Percentiles rank a stretch among this genome's conserved stretches.
Conservation (phyloP, 64 coral and sea anemone species). For the Pachyseris speciosa region DNA sequence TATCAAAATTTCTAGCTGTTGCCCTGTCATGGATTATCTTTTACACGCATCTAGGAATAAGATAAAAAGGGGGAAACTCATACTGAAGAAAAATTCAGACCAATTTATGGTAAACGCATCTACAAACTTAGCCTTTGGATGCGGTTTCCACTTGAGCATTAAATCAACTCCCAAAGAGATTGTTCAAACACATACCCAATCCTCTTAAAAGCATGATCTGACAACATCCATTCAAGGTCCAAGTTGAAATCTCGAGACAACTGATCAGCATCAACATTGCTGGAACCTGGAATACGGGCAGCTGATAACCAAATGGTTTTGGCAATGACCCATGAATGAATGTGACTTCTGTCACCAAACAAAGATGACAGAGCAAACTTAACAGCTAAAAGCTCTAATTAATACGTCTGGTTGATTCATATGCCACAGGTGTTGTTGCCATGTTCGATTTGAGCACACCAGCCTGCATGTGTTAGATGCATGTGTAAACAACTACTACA, state of each 20-base stretch:
- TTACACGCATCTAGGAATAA: constrained; percentile 56
- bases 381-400: too few relatives aligned
- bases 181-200: neutral
- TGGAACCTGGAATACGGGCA: constrained; percentile 39
- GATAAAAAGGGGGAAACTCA: constrained; percentile 61
- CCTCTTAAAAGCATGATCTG: too few relatives aligned
- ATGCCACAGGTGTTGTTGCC: too few relatives aligned
- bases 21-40: constrained; percentile 40
- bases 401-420: too few relatives aligned
- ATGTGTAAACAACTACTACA: too few relatives aligned
- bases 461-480: too few relatives aligned
- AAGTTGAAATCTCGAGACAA: too few relatives aligned
- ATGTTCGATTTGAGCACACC: too few relatives aligned
- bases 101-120: constrained; percentile 67
- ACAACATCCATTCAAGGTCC: too few relatives aligned
- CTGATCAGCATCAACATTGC: constrained; percentile 24
- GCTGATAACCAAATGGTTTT: constrained; percentile 19
- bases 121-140: constrained; percentile 31
- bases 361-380: too few relatives aligned
- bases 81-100: constrained; percentile 47
- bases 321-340: constrained; percentile 25
- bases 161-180: constrained; percentile 43
- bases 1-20: constrained; percentile 17
- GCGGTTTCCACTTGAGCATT: constrained; percentile 14
- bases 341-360: too few relatives aligned